Conservation (phyloP, 2,797 vertebrate species). For the Chloroceryle amazona region DNA sequence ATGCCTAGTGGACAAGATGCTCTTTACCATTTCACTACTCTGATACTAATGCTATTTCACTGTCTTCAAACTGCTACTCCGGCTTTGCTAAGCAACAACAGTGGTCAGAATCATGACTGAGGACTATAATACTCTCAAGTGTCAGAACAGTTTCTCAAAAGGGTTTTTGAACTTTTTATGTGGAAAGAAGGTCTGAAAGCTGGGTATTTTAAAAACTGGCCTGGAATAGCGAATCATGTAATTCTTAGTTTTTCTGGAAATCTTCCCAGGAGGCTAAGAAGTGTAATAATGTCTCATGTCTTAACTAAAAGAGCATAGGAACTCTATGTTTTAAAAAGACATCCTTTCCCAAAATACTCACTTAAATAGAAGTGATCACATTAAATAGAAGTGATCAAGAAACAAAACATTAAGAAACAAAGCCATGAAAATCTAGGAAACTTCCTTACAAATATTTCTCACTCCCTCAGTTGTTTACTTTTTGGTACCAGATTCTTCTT, state of each 20-base stretch:
- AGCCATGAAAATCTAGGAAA: background rate
- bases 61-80: background rate
- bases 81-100: background rate
- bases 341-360: background rate
- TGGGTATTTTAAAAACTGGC: background rate
- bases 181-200: background rate
- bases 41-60: background rate
- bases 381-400: background rate
- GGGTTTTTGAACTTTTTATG: background rate
- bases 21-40: background rate
- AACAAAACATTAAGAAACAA: background rate
- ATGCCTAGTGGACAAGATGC: background rate
- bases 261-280: background rate
- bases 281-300: background rate
- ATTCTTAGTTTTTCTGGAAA: conserved; percentile 17
- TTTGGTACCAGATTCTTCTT: background rate
- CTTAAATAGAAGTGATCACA: background rate
- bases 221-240: background rate
- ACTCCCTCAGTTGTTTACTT: background rate
- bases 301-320: background rate
- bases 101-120: background rate
- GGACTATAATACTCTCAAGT: background rate
- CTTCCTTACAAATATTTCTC: background rate
- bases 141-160: background rate
- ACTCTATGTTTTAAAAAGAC: background rate